Evolutionary conservation across 23 tunicate genomes (phyloP).

Genomic region (Ascidia mentula): DNA sequence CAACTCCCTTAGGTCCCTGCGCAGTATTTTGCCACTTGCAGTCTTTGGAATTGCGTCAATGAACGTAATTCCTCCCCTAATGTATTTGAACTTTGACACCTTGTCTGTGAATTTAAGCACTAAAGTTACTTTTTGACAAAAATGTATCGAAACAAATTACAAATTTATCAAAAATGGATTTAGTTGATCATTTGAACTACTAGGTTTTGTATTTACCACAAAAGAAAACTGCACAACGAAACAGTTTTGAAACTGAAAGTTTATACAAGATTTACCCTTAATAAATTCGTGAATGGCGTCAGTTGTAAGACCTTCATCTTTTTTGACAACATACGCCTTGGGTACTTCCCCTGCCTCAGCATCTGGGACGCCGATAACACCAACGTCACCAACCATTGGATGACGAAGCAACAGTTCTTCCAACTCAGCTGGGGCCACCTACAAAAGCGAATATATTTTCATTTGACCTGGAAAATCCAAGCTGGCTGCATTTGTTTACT

Average conservation of each 20-base stretch:
- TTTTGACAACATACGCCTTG: slow-evolving; percentile 49
- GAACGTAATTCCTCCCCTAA: slow-evolving; percentile 75
- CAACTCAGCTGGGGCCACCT: slow-evolving; percentile 76
- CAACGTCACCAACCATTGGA: slow-evolving; percentile 60
- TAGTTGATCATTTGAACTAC: too few relatives aligned
- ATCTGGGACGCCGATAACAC: slow-evolving; percentile 70
- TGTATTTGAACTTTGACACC: slow-evolving; percentile 31
- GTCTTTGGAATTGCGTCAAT: slow-evolving; percentile 54
- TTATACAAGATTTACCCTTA: too few relatives aligned
- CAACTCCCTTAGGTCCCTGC: slow-evolving; percentile 29
- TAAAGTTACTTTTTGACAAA: too few relatives aligned
- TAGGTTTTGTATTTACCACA: too few relatives aligned
- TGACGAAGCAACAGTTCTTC: slow-evolving; percentile 46
- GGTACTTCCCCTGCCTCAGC: slow-evolving; percentile 66
- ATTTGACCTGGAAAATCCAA: background rate
- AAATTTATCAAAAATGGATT: too few relatives aligned
- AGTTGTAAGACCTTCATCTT: background rate
- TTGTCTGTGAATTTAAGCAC: background rate
- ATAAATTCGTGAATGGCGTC: background rate
- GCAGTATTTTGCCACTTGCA: slow-evolving; percentile 65
- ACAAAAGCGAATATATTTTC: background rate
- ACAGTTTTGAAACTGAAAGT: too few relatives aligned
- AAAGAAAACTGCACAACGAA: too few relatives aligned
- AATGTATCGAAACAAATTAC: too few relatives aligned
- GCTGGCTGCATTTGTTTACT: too few relatives aligned